A percentile compares a stretch with the other conserved stretches of the same genome.
Evolutionary conservation across 92 coral and sea anemone species (phyloP).

Genomic region (Isaurus tuberculatus): DNA sequence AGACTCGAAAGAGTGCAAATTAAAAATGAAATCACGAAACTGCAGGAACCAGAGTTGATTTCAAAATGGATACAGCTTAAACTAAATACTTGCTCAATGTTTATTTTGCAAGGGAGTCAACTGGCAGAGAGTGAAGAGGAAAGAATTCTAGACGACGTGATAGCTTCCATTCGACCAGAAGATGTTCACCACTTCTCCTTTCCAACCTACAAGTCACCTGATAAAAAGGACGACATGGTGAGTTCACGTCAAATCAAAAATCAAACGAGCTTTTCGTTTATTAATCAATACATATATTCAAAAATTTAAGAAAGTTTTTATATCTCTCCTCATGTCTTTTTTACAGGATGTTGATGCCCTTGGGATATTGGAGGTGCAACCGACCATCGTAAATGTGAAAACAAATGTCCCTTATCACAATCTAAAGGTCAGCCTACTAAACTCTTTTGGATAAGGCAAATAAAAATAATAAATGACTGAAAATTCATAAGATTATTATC

Average conservation of each 20-base stretch:
- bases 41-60: no score
- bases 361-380: conserved; percentile 77
- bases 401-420: conserved; percentile 84
- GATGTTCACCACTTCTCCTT: conserved; percentile 82
- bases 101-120: conserved; percentile 73
- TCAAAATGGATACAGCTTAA: no score
- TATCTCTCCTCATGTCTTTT: background rate
- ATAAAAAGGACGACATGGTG: conserved; percentile 93
- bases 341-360: conserved; percentile 87
- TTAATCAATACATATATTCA: no score
- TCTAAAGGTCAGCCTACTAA: conserved; percentile 76
- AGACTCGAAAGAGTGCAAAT: no score
- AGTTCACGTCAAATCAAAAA: no score
- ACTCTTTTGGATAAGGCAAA: no score
- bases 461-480: no score
- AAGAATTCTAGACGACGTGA: conserved; percentile 60
- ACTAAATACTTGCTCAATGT: background rate
- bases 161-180: conserved; percentile 62
- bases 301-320: no score
- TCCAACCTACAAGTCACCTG: conserved; percentile 86
- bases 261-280: no score
- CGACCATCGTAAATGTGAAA: conserved; percentile 84
- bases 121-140: conserved; percentile 83
- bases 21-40: no score
- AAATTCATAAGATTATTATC: no score